phyloP scores from a whole-genome alignment of 2,888 invertebrate genomes.

The Hermaeophaga mercurialis region DNA sequence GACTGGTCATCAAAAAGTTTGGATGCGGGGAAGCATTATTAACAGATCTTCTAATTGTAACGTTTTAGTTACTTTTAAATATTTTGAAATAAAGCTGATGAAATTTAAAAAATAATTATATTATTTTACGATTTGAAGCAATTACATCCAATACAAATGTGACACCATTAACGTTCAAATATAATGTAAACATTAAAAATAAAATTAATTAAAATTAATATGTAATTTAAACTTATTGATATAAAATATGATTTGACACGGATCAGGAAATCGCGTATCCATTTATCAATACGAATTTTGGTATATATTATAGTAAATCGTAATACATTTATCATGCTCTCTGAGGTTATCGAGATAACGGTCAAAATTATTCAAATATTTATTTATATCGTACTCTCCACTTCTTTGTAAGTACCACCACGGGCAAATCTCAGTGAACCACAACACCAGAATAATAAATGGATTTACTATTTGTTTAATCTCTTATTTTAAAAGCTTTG shows the following conservation, averaged over 20 bases:
- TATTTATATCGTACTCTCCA: constrained; percentile 13
- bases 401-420: constrained; percentile 7
- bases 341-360: constrained; percentile 18
- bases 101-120: too few species aligned
- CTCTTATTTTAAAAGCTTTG: neutral
- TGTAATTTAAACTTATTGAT: too few species aligned
- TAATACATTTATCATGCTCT: constrained; percentile 18
- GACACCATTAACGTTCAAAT: too few species aligned
- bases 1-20: too few species aligned
- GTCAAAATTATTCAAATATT: constrained; percentile 22
- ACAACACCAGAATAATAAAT: constrained; percentile 8
- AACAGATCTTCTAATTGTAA: too few species aligned
- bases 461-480: constrained; percentile 14
- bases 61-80: too few species aligned
- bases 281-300: constrained; percentile 7
- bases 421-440: constrained; percentile 1
- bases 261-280: constrained; percentile 19
- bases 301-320: constrained; percentile 17
- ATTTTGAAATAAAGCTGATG: too few species aligned
- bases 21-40: too few species aligned
- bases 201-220: too few species aligned
- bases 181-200: too few species aligned
- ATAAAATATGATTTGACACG: constrained; percentile 15
- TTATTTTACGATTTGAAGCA: too few species aligned
- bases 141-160: too few species aligned